Conservation (phyloP, 2,113 vertebrate species). For the Leucosticte australis region DNA sequence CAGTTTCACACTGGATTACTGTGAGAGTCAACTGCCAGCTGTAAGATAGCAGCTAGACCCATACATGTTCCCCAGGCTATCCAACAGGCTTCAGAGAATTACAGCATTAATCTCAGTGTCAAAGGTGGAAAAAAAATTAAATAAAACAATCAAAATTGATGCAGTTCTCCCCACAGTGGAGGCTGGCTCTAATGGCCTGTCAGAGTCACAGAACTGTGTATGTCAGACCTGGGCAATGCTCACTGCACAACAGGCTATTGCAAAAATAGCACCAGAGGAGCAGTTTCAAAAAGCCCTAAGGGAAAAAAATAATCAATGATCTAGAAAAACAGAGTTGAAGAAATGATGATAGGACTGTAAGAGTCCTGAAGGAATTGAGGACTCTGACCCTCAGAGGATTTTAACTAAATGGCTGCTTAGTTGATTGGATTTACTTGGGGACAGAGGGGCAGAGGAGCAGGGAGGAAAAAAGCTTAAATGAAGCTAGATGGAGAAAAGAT, state of each 20-base stretch:
- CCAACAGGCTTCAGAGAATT: constrained; percentile 3
- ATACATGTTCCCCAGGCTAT: neutral
- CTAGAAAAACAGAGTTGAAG: constrained; percentile 56
- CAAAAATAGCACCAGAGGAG: constrained; percentile 17
- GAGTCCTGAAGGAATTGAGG: constrained; percentile 61
- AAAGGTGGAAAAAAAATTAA: constrained; percentile 8
- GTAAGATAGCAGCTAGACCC: neutral
- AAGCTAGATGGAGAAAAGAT: constrained; percentile 57
- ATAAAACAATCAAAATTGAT: constrained; percentile 35
- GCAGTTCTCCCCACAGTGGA: neutral
- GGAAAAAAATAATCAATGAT: constrained; percentile 37
- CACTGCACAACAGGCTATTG: neutral
- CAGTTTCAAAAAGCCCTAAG: constrained; percentile 47
- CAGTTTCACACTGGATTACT: neutral
- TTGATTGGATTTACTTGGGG: constrained; percentile 73
- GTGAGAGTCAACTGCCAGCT: neutral
- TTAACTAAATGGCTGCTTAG: constrained; percentile 76
- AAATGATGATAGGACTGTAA: constrained; percentile 44
- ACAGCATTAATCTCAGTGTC: neutral
- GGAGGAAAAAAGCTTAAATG: constrained; percentile 60
- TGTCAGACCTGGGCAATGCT: neutral
- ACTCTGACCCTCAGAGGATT: constrained; percentile 63
- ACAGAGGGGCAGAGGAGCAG: neutral
- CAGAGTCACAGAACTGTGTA: neutral
- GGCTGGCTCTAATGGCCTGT: constrained; percentile 5